Base-by-base conservation (phyloP, 2,797 vertebrate species). In the Brachyalestes nurse region DNA sequence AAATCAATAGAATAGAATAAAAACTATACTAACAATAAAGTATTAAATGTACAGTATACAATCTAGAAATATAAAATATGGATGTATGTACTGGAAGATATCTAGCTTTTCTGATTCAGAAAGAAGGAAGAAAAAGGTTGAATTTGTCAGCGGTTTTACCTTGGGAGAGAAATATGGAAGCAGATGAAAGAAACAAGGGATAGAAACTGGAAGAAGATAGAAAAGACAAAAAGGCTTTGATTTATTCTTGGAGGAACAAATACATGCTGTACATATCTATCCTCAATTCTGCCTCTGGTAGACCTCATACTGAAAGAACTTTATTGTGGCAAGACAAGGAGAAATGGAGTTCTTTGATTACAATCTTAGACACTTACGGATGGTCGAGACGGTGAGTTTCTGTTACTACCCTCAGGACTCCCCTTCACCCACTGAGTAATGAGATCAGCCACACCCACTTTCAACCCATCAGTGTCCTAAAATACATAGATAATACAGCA, bases 381-480 rank as follows among this genome's bases (percentile, higher is more conserved):
- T 2, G 89, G 86, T 86, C 66, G 93, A 76, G 87, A 57, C 34
- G 84, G 51, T 0, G 82, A 40, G 72, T 75, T 80, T 84, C 80
- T 89, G 85, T 86, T 78, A 45, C 84, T 78, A n/a, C 83, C 14
- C 1, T 96, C 94, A 2, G 91, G 82, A 9, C 86, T 91, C 17
- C 90, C 92, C 84, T 93, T 95, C 14, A 94, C 94, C 95, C 95
- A 96, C 73, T 95, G 93, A 60, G 89, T 94, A 87, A 96, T 95
- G 28, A 93, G 89, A 34, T 86, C 89, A 40, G 95, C 93, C 81
- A 96, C 95, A 17, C 90, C 95, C 76, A 96, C 94, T 57, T 94
- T 96, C 60, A 95, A 80, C 23, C 91, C 91, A 4, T 95, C 94
- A 0, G 93, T 81, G 60, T 95, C 95, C 95, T 96, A 84, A 58